Evolutionary conservation across 2,888 invertebrate genomes (phyloP).

Genomic region (Andricus quercusramuli): DNA sequence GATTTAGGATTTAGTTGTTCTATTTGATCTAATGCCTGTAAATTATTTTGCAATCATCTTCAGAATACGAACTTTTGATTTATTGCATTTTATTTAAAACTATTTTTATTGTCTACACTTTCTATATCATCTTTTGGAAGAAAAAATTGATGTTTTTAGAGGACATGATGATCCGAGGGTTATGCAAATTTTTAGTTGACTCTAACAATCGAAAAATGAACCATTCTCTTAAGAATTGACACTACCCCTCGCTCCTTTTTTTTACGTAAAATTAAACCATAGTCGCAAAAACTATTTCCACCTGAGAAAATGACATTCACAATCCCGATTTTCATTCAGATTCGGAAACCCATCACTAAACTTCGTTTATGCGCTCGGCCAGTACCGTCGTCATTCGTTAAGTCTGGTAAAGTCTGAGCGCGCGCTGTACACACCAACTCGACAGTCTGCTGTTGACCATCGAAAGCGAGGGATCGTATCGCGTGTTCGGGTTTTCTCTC

Average conservation of each 20-base stretch:
- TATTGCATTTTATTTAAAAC: too few relatives aligned
- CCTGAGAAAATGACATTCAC: background rate
- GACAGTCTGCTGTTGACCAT: slow-evolving; percentile 34
- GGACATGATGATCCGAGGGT: too few relatives aligned
- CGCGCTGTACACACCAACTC: slow-evolving; percentile 26
- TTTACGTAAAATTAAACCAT: background rate
- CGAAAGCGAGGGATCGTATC: slow-evolving; percentile 32
- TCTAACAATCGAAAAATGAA: background rate
- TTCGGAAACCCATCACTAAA: background rate
- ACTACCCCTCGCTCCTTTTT: background rate
- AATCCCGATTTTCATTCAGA: slow-evolving; percentile 26
- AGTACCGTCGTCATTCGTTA: slow-evolving; percentile 8
- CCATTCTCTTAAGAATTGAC: background rate
- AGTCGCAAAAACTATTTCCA: background rate
- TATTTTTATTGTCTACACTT: too few relatives aligned
- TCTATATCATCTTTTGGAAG: too few relatives aligned
- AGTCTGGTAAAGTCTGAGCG: slow-evolving; percentile 10
- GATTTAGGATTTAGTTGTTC: too few relatives aligned
- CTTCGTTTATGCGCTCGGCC: slow-evolving; percentile 16
- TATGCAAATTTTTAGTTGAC: too few relatives aligned
- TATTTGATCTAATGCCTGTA: too few relatives aligned
- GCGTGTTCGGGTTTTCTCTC: slow-evolving; percentile 20
- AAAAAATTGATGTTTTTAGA: too few relatives aligned
- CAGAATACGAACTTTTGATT: too few relatives aligned
- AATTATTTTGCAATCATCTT: too few relatives aligned